phyloP scores from a whole-genome alignment of 2,888 invertebrate genomes.

The Endomychus coccineus region DNA sequence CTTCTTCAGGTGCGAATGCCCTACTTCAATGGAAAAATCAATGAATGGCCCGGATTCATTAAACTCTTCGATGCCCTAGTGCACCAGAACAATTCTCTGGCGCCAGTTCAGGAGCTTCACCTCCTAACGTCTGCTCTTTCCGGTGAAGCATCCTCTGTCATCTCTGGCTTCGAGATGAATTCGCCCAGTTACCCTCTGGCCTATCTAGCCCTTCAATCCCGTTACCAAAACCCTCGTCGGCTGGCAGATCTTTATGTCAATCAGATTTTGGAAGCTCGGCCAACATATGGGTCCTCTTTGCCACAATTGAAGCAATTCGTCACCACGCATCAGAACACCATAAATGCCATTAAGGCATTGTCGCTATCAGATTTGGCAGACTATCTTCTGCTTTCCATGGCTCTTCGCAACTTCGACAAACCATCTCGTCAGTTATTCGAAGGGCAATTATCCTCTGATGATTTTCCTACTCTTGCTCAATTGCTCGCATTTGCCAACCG shows the following conservation, averaged over 20 bases:
- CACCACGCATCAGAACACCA: neutral
- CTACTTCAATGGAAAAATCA: too few species aligned
- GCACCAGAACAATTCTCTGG: too few species aligned
- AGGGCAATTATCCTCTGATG: constrained; percentile 1
- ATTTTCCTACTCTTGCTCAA: neutral
- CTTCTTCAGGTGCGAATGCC: too few species aligned
- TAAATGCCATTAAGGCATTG: neutral
- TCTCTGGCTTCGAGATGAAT: neutral
- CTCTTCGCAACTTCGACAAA: neutral
- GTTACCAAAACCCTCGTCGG: neutral
- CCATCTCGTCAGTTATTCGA: constrained; percentile 1
- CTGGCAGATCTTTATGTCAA: neutral
- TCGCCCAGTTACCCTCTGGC: neutral
- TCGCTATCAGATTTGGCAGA: too few species aligned
- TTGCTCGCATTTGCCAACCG: neutral
- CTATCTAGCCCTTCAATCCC: neutral
- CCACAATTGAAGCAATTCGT: neutral
- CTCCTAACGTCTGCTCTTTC: neutral
- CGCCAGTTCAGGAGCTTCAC: constrained; percentile 4
- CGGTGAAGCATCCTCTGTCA: neutral
- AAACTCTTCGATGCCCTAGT: too few species aligned
- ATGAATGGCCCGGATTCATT: too few species aligned
- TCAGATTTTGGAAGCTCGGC: neutral
- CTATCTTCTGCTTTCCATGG: neutral
- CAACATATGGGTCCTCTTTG: neutral